phyloP scores from a whole-genome alignment of 2,113 vertebrate genomes.

The Fregata magnificens region DNA sequence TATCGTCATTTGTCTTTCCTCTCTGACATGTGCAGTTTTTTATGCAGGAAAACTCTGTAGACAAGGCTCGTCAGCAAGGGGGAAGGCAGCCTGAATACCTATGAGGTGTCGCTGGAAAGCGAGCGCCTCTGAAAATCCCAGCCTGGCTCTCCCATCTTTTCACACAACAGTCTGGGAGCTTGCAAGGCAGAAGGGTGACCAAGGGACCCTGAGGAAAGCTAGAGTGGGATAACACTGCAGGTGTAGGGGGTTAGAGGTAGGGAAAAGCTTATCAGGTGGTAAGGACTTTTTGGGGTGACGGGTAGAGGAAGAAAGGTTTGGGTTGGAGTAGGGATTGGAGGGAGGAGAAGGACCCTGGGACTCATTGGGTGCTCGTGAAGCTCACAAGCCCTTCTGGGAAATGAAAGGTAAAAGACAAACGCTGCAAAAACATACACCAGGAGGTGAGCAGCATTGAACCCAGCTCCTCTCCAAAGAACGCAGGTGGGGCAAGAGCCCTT shows the following conservation, averaged over 20 bases:
- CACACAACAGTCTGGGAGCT: background rate
- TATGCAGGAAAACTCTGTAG: conserved; percentile 19
- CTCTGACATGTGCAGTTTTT: conserved; percentile 25
- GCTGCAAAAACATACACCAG: background rate
- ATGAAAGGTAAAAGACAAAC: background rate
- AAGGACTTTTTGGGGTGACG: background rate
- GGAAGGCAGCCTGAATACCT: conserved; percentile 21
- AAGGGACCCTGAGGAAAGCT: background rate
- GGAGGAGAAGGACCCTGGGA: background rate
- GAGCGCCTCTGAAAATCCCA: background rate
- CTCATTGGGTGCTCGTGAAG: fast-evolving
- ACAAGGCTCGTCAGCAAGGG: background rate
- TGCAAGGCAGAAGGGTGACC: background rate
- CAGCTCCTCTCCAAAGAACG: background rate
- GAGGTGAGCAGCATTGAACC: background rate
- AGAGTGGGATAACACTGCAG: too few relatives aligned
- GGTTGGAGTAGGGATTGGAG: background rate
- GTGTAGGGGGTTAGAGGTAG: background rate
- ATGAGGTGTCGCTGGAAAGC: background rate
- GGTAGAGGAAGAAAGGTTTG: background rate
- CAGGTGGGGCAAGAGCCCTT: background rate
- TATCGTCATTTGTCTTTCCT: conserved; percentile 9
- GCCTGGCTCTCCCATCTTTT: background rate
- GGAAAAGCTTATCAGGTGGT: background rate
- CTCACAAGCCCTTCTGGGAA: background rate